Percentiles rank a stretch among this genome's conserved stretches.
These are phyloP conservation scores for Sphenodon punctatus DNA, from an alignment of 2,797 vertebrate genomes.

Conservation along the genomic window DNA sequence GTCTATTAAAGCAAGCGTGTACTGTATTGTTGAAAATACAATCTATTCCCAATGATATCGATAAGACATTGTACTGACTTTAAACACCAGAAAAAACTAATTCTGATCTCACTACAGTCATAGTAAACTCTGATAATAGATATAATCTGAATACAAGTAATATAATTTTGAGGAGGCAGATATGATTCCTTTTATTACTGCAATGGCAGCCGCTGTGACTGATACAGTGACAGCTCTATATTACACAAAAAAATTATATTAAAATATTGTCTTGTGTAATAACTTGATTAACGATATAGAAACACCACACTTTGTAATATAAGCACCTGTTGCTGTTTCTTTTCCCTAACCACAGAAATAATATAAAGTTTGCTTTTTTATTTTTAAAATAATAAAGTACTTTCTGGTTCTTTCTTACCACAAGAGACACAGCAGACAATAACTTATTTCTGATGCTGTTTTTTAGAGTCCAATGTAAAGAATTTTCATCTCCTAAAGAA, in stretches of 20 bases:
- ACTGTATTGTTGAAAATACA: too few relatives aligned
- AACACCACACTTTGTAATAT: not conserved
- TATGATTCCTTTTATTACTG: not conserved
- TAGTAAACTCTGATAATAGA: not conserved
- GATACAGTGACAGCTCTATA: not conserved
- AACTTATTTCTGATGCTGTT: not conserved
- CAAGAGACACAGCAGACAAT: not conserved
- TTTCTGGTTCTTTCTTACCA: not conserved
- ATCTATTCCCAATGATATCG: not conserved
- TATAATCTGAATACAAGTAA: not conserved
- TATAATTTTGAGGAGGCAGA: not conserved
- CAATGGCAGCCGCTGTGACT: not conserved
- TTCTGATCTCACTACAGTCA: not conserved
- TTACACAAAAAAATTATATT: not conserved
- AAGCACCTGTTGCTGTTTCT: rapidly evolving
- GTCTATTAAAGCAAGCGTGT: too few relatives aligned
- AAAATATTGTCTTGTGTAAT: not conserved
- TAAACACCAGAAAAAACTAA: not conserved
- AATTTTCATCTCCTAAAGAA: not conserved
- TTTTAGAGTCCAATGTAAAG: not conserved
- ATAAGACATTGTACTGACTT: not conserved
- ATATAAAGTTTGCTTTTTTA: not conserved
- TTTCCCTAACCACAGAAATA: not conserved
- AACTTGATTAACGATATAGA: not conserved
- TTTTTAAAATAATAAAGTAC: not conserved